Evolutionary conservation across 1,140 invertebrate species (phyloP), one percentile per base, ranked within the genome.

Genomic region (Manduca sexta): DNA sequence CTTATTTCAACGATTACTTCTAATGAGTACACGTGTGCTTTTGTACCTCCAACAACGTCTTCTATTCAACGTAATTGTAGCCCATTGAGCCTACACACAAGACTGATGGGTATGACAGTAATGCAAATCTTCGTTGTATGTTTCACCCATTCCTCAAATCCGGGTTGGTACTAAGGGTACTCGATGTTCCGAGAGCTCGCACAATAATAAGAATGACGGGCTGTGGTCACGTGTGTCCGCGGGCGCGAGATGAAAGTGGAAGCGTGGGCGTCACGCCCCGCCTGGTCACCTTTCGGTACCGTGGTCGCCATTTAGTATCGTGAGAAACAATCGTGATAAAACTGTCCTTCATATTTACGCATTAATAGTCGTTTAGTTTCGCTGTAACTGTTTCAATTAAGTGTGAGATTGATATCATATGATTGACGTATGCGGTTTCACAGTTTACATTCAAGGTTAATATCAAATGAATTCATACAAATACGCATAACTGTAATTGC

Each of bases 201-300:
- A 64, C 55, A 67, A 68, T 63, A 64, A 62, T 69, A 65, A 61
- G 63, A 67, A 70, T 69, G 58, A 45, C 59, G 61, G 59, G 60
- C 55, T 47, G 6, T 52, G 69, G 66, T 77, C 74, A 75, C 68
- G 65, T 71, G 65, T 61, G 60, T 45, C 46, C 42, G 64, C 33
- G 57, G 71, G 69, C 55, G 55, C 67, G 64, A 78, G 64, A 74
- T 60, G 70, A 70, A 75, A 79, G 78, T 82, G 69, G 65, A 16
- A 70, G 71, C 71, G 78, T 82, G 64, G 78, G 78, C 69, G 74
- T 21, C 42, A 38, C 45, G 49, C 45, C 11, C 31, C 8, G 21
- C 42, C 37, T 51, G n/a, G 8, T 56, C 61, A n/a, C n/a, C n/a
- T n/a, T n/a, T 55, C 56, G 65, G 69, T 62, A 58, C n/a, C n/a